Conservation (phyloP, 53 echinoderm and acorn worm species). For the Luidia sarsii region DNA sequence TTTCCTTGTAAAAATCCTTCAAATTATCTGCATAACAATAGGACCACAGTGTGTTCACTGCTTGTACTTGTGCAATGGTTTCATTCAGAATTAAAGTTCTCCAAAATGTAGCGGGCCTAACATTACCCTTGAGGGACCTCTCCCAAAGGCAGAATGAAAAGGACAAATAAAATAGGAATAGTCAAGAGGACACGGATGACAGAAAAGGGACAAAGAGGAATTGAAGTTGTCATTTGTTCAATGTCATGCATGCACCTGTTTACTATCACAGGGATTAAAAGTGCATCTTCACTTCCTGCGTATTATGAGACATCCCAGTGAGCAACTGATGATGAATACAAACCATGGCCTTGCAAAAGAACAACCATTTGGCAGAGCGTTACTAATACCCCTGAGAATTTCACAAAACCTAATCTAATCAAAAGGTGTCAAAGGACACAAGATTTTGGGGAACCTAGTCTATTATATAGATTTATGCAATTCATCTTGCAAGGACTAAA, state of each 20-base stretch:
- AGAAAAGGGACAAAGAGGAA: too few species aligned
- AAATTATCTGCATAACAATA: too few species aligned
- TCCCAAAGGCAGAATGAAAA: too few species aligned
- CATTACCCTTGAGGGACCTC: too few species aligned
- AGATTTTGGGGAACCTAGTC: too few species aligned
- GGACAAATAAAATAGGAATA: too few species aligned
- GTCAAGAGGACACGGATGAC: too few species aligned
- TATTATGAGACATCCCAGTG: not conserved
- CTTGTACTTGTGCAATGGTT: not conserved
- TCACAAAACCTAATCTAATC: not conserved
- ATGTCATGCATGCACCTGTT: slow-evolving; percentile 23
- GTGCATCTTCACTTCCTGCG: slow-evolving; percentile 41
- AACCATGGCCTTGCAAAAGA: not conserved
- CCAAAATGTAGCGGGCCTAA: too few species aligned
- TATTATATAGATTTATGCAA: too few species aligned
- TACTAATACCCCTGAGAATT: not conserved
- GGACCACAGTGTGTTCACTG: too few species aligned
- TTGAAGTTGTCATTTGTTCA: slow-evolving; percentile 1
- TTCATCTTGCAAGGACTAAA: too few species aligned
- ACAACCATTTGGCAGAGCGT: slow-evolving; percentile 10
- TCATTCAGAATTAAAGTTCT: not conserved
- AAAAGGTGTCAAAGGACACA: not conserved
- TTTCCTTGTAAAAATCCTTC: too few species aligned
- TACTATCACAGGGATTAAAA: not conserved
- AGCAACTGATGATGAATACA: not conserved